phyloP scores from a whole-genome alignment of 1,140 invertebrate genomes.

The Pogonomyrmex barbatus region DNA sequence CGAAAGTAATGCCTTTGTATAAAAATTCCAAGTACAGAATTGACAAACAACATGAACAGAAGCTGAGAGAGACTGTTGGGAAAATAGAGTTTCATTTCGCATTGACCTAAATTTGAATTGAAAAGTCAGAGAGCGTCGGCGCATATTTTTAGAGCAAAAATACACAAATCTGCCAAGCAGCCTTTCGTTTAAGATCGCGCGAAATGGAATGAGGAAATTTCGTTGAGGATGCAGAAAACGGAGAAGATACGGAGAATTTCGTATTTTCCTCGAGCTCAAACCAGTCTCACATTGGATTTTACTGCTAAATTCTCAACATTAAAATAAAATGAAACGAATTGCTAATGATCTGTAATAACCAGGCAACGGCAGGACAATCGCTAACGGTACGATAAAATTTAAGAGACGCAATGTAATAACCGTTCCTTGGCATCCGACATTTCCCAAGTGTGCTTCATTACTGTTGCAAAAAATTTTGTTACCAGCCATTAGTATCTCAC shows the following conservation, averaged over 20 bases:
- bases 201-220: constrained; percentile 55
- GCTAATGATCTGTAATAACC: constrained; percentile 53
- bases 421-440: constrained; percentile 27
- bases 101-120: constrained; percentile 53
- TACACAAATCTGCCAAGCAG: constrained; percentile 46
- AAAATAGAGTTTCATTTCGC: constrained; percentile 49
- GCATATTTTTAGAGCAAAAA: constrained; percentile 28
- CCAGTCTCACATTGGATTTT: background rate
- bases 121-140: constrained; percentile 23
- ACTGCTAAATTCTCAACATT: constrained; percentile 31
- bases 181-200: constrained; percentile 40
- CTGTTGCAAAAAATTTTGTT: constrained; percentile 27
- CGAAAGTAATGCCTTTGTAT: constrained; percentile 34
- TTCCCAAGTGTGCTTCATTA: constrained; percentile 43
- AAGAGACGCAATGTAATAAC: constrained; percentile 45
- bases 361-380: constrained; percentile 44
- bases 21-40: constrained; percentile 32
- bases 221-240: constrained; percentile 14
- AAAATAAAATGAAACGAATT: constrained; percentile 51
- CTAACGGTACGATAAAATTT: constrained; percentile 57
- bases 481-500: constrained; percentile 29
- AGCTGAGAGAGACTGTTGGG: background rate
- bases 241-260: constrained; percentile 16
- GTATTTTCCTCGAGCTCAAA: constrained; percentile 8
- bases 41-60: constrained; percentile 18